These are phyloP conservation scores for Etheostoma perlongum DNA, from an alignment of 2,797 vertebrate species.

Conservation along the genomic window DNA sequence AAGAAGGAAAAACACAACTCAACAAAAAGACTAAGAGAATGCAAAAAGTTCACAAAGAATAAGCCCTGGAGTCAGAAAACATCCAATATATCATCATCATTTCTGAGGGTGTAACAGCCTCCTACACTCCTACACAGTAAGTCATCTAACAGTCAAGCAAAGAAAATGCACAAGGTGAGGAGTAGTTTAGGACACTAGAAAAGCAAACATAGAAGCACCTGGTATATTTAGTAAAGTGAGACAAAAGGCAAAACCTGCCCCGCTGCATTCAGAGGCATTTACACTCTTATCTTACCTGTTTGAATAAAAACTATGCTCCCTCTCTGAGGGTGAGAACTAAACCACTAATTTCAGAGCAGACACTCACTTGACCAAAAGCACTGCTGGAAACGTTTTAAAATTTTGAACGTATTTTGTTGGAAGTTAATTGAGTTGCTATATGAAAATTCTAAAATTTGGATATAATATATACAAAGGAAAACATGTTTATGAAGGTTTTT, in stretches of 20 bases:
- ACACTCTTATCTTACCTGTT: slow-evolving; percentile 62
- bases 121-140: slow-evolving; percentile 30
- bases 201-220: slow-evolving; percentile 33
- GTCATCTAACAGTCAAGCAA: slow-evolving; percentile 29
- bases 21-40: slow-evolving; percentile 4
- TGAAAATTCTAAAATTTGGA: not conserved
- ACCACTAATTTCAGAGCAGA: slow-evolving; percentile 14
- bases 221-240: slow-evolving; percentile 31
- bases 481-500: not conserved
- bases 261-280: slow-evolving; percentile 77
- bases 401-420: not conserved
- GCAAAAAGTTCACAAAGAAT: slow-evolving; percentile 4
- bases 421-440: not conserved
- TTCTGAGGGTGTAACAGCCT: slow-evolving; percentile 27
- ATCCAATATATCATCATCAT: slow-evolving; percentile 16
- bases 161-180: slow-evolving; percentile 26
- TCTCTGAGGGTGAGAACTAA: slow-evolving; percentile 38
- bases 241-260: slow-evolving; percentile 79
- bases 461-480: not conserved
- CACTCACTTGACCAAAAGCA: slow-evolving; percentile 1
- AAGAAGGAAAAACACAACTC: not conserved
- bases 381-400: not conserved
- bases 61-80: slow-evolving; percentile 8
- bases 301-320: slow-evolving; percentile 51
- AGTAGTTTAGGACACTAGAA: slow-evolving; percentile 11